Base-by-base conservation (phyloP, 2,888 invertebrate genomes). In the Hoplodrina blanda region DNA sequence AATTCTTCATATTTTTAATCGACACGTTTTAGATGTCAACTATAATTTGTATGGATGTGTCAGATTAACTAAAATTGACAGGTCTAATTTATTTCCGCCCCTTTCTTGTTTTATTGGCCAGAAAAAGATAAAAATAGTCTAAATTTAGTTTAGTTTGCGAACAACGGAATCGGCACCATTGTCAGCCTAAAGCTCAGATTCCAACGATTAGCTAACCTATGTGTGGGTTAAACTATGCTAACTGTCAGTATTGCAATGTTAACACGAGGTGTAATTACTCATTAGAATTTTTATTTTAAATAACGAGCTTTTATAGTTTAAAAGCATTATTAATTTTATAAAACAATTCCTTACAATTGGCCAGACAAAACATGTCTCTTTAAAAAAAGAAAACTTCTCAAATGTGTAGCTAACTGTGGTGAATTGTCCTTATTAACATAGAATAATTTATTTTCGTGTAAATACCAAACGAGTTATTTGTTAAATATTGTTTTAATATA, bases 381-480 rank as follows among this genome's bases (percentile, higher is more conserved):
- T 15, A 17, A 46, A 46, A n/a, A 46, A 17, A 46, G 46, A 17
- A 4, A 46, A 46, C 5, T 46, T 46, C 13, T 41, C 15, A 17
- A 17, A 10, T 46, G 46, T 44, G 49, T 50, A 75, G 60, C 54
- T 79, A 55, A 56, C 59, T 62, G 53, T 65, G n/a, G 61, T 79
- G 19, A 17, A 41, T 44, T 56, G n/a, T 49, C 52, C 41, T 64
- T 54, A 13, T 63, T 63, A 64, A 15, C 44, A 3, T 46, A 54
- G 17, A 64, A 54, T 76, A 52, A 46, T 41, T 63, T 63, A 19
- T 63, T 80, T 61, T 33, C 17, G 53, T 64, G 33, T 71, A 55
- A 41, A 59, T 62, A 69, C 49, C 17, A 46, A 81, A 65, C 50
- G 50, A 71, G 49, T 78, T 49, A 46, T 63, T 52, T 72, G 64